Base-by-base conservation (phyloP, 2,888 invertebrate genomes). In the Baccha elongata region DNA sequence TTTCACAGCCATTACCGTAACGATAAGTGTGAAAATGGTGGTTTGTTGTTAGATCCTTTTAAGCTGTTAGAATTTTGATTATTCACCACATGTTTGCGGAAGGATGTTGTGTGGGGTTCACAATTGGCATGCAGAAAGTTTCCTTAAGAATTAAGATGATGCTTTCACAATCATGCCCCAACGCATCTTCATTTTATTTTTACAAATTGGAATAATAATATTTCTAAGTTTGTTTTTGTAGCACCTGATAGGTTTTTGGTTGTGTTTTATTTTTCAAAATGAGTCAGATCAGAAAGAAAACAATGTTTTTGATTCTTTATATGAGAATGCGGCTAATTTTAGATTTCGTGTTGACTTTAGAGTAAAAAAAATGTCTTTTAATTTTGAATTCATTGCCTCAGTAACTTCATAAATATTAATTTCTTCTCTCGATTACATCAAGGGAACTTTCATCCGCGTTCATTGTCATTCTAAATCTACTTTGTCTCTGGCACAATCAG, bases 81-180 rank as follows among this genome's bases (percentile, higher is more conserved):
- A 84, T 79, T 69, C 83, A 65, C 79, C 73, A 73, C 83, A 84
- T 84, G 83, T 84, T 84, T 79, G 73, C 69, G 78, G 78, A 78
- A 79, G 78, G 83, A 78, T 73, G 73, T 73, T 73, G 35, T 55
- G 32, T 80, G 55, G 55, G 71, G 23, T 40, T 67, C 37, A 40
- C 37, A 40, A 40, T 40, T 32, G 29, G 29, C 3, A 40, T 40
- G 37, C n/a, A 40, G 37, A 0, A 13, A 8, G 8, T 3, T 1
- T 4, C 5, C 29, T 32, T 32, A 7, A 1, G 8, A 32, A 32
- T 5, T 32, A 7, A 32, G 29, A 32, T 32, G 29, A 7, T 32
- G 4, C 29, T 32, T 8, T 32, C 8, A 8, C 1, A 32, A 32
- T 7, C 29, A 7, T 32, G 3, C 7, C 8, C 8, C 29, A 4